Percentiles rank a stretch among this genome's conserved stretches.
phyloP scores from a whole-genome alignment of 2,888 invertebrate genomes.

The Eurytoma adleriae region DNA sequence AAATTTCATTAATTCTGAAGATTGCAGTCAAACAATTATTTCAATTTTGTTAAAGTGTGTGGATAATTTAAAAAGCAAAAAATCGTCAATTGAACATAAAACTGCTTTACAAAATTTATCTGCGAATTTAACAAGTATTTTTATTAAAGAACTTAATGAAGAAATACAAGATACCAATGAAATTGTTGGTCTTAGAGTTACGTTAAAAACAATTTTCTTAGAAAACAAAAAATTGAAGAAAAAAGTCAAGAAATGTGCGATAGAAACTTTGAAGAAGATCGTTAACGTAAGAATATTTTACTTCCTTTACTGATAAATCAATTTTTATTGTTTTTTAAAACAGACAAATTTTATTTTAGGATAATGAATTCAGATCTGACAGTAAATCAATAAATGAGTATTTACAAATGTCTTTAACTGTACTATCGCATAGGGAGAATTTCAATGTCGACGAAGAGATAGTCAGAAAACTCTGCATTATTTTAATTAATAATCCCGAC shows the following conservation, averaged over 20 bases:
- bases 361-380: constrained; percentile 28
- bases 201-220: constrained; percentile 61
- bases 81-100: constrained; percentile 60
- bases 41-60: constrained; percentile 64
- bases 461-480: constrained; percentile 62
- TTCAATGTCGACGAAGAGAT: constrained; percentile 60
- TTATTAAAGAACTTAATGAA: constrained; percentile 58
- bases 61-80: constrained; percentile 63
- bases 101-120: constrained; percentile 62
- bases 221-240: constrained; percentile 59
- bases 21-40: constrained; percentile 52
- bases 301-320: background rate
- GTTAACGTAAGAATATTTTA: constrained; percentile 59
- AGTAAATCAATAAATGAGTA: constrained; percentile 60
- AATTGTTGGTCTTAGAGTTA: constrained; percentile 63
- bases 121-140: constrained; percentile 61
- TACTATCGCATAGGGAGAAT: constrained; percentile 61
- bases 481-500: constrained; percentile 62
- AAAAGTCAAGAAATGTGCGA: constrained; percentile 58
- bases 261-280: constrained; percentile 60
- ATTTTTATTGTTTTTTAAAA: constrained; percentile 25
- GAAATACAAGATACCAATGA: constrained; percentile 60
- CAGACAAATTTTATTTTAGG: constrained; percentile 56
- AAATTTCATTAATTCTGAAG: constrained; percentile 55
- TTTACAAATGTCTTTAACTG: constrained; percentile 61